Conservation (phyloP, 2,113 vertebrate species). For the Phoxinus phoxinus region DNA sequence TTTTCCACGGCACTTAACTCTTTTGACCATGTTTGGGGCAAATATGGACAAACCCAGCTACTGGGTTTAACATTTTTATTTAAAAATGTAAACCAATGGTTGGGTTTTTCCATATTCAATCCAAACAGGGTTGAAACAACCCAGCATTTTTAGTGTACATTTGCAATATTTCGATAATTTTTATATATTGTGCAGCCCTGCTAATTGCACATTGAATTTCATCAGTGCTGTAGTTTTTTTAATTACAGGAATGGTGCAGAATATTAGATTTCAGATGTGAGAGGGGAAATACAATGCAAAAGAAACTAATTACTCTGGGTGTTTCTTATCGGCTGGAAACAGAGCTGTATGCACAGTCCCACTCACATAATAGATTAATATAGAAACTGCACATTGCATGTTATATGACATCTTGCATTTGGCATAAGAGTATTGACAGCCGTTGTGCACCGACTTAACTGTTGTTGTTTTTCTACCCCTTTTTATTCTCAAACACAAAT, state of each 20-base stretch:
- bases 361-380: background rate
- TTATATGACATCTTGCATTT: background rate
- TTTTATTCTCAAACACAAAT: constrained; percentile 8
- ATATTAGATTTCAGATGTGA: constrained; percentile 33
- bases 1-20: too few species aligned
- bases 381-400: background rate
- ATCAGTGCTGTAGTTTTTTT: background rate
- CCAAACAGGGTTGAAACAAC: too few species aligned
- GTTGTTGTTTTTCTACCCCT: background rate
- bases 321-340: constrained; percentile 14
- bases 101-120: too few species aligned
- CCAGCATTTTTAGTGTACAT: too few species aligned
- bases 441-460: constrained; percentile 4
- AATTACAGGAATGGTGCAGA: constrained; percentile 20
- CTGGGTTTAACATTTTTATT: too few species aligned
- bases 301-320: constrained; percentile 43
- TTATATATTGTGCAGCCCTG: too few species aligned
- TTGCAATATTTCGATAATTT: too few species aligned
- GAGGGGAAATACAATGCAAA: constrained; percentile 25
- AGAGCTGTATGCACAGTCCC: background rate
- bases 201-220: background rate
- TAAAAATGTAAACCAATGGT: too few species aligned
- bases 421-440: background rate
- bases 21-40: too few species aligned
- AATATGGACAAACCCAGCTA: too few species aligned